Base-by-base conservation (phyloP, 2,113 vertebrate genomes). In the Oryzias javanicus region DNA sequence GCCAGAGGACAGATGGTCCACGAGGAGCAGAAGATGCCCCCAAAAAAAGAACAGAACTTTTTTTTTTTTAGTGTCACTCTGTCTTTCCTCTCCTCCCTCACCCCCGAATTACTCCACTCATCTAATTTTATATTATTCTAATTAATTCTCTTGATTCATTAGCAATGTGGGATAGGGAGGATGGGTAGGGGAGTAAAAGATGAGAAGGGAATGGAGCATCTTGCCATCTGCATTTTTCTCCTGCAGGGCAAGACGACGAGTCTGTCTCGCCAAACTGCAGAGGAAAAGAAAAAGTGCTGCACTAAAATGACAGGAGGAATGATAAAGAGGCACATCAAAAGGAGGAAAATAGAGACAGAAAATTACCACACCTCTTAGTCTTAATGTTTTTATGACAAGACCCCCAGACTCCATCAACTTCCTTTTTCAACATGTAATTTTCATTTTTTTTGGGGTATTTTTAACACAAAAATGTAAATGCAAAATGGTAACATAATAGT, bases 171-270 rank as follows among this genome's bases (percentile, higher is more conserved):
- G 19, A 68, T 59, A 70, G 65, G n/a, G 44, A 62, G 68, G 58
- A 75, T 27, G 60, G 74, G 55, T 19, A 18, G 51, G 22, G 55
- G 62, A 74, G 71, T 41, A 73, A 76, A 60, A 56, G 69, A 72
- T 74, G 78, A 78, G 63, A 60, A 58, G 75, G 61, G 76, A 87
- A 67, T 60, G 62, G 63, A 85, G 74, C 73, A 72, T 85, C 72
- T 79, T 55, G 58, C 82, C 83, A 87, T 87, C 85, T 89, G 87
- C 72, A 87, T 83, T 80, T 65, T 66, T 75, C 19, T 44, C 78
- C 87, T 69, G 70, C 76, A 67, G 87, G 87, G 80, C 51, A 62
- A 67, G 78, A 64, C 10, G 59, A 72, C 70, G 80, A 82, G 64
- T 61, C 64, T 75, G 63, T 80, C 63, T 78, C 60, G 63, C 59